Evolutionary conservation across 1,140 invertebrate species (phyloP), one percentile per base, ranked within the genome.

Genomic region (Vanessa tameamea): DNA sequence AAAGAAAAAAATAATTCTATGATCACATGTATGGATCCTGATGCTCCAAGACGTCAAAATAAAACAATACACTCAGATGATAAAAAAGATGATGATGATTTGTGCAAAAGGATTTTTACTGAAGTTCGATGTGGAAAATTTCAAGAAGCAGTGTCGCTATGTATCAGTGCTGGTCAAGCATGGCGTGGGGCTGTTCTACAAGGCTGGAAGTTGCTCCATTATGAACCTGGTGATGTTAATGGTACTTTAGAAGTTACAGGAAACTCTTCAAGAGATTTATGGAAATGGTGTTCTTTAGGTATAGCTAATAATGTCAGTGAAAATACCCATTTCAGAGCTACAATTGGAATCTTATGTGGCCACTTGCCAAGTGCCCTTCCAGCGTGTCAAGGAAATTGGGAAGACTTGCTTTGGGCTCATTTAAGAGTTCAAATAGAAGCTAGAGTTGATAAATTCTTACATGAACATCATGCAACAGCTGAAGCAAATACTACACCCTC

Each of bases 361-460:
- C 96, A 98, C 89, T 85, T 98, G 26, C 92, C 95, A 20, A 95
- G 96, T 14, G 84, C 98, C 11, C 86, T 98, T 12, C 93, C 96
- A 8, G 94, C 96, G 0, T 96, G 97, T 75, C 88, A 90, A 67
- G 92, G 93, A 12, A 95, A 95, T 15, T 99, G 98, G 98, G 95
- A 97, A 85, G 98, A 99, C 92, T 93, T 96, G 69, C 89, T 99
- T 13, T 99, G 98, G 98, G 97, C 97, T 12, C 96, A 98, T 86
- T 94, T 98, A 75, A 96, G 96, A 82, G 94, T 95, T 0, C 94
- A 97, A 78, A 95, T 99, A 72, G 98, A 99, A 88, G 95, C 96
- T 15, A 94, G 95, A 75, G 97, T 99, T 2, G 98, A 99, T 82
- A 93, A 94, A 74, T 95, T 97, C 88, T 85, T 97, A 15, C 91